phyloP scores from a whole-genome alignment of 2,797 vertebrate genomes.

The Gymnocypris eckloni region DNA sequence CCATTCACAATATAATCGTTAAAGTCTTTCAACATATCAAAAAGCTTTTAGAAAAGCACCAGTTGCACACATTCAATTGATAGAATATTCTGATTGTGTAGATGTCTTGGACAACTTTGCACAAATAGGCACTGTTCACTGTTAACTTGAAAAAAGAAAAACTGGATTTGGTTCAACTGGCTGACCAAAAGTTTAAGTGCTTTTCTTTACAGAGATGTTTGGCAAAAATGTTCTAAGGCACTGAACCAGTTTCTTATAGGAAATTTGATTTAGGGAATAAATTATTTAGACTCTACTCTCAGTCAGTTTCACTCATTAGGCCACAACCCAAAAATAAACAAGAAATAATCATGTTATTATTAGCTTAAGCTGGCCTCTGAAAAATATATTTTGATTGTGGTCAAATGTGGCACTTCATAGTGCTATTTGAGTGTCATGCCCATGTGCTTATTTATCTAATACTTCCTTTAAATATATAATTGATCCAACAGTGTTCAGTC shows the following conservation, averaged over 20 bases:
- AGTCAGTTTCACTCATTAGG: conserved; percentile 29
- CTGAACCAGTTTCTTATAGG: conserved; percentile 44
- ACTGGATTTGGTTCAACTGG: conserved; percentile 44
- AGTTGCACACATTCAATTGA: conserved; percentile 49
- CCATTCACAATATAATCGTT: conserved; percentile 12
- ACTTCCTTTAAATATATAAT: conserved; percentile 31
- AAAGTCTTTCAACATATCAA: conserved; percentile 25
- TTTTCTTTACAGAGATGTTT: conserved; percentile 48
- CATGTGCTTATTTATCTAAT: not conserved
- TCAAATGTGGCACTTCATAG: conserved; percentile 6
- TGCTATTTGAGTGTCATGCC: conserved; percentile 27
- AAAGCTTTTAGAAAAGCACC: conserved; percentile 40
- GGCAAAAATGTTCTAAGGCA: conserved; percentile 57
- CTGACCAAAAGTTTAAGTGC: conserved; percentile 47
- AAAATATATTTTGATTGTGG: not conserved
- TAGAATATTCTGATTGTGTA: conserved; percentile 41
- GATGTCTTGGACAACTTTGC: conserved; percentile 40
- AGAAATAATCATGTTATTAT: conserved; percentile 9
- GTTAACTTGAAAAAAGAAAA: conserved; percentile 26
- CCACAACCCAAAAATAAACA: conserved; percentile 12
- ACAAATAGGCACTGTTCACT: conserved; percentile 48
- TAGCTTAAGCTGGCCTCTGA: not conserved
- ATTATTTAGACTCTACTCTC: conserved; percentile 9
- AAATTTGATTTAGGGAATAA: conserved; percentile 21
- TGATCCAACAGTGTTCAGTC: conserved; percentile 33